Percentiles rank a stretch among this genome's conserved stretches.
These are phyloP conservation scores for Stichopus chloronotus DNA, from an alignment of 35 echinoderm and acorn worm species.

Conservation along the genomic window DNA sequence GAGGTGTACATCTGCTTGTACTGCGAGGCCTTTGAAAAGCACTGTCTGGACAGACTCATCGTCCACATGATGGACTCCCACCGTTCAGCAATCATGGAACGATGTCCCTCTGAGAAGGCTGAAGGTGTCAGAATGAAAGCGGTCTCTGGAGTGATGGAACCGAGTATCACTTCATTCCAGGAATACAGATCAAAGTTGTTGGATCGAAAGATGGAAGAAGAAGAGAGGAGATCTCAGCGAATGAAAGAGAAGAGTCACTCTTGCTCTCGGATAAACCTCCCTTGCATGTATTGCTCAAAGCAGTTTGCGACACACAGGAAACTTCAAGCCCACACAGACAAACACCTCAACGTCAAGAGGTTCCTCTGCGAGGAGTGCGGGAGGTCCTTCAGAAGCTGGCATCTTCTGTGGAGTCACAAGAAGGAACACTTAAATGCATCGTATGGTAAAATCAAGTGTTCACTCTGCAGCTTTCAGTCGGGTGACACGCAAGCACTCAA, in stretches of 20 bases:
- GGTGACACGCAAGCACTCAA: constrained; percentile 70
- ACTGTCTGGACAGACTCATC: constrained; percentile 18
- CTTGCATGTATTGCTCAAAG: constrained; percentile 26
- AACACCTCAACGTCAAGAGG: constrained; percentile 72
- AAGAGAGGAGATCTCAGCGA: not conserved
- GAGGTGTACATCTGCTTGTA: constrained; percentile 39
- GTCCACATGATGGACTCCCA: constrained; percentile 35
- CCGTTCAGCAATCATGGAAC: not conserved
- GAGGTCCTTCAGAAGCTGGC: constrained; percentile 80
- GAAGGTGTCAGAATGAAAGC: not conserved
- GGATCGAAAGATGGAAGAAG: not conserved
- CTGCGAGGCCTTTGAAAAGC: constrained; percentile 29
- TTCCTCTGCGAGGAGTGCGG: constrained; percentile 93
- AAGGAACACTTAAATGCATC: constrained; percentile 62
- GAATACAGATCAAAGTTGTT: constrained; percentile 31
- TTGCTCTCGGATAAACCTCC: not conserved
- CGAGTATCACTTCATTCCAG: constrained; percentile 2
- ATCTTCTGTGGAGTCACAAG: constrained; percentile 69
- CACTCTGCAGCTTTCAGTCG: constrained; percentile 81
- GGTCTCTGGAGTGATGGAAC: not conserved
- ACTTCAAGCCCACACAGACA: constrained; percentile 68
- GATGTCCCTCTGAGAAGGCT: not conserved
- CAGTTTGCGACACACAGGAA: constrained; percentile 7
- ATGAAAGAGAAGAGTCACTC: not conserved
- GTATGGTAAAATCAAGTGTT: constrained; percentile 73